Conservation (phyloP, 2,888 invertebrate species). For the Ophion slaviceki region DNA sequence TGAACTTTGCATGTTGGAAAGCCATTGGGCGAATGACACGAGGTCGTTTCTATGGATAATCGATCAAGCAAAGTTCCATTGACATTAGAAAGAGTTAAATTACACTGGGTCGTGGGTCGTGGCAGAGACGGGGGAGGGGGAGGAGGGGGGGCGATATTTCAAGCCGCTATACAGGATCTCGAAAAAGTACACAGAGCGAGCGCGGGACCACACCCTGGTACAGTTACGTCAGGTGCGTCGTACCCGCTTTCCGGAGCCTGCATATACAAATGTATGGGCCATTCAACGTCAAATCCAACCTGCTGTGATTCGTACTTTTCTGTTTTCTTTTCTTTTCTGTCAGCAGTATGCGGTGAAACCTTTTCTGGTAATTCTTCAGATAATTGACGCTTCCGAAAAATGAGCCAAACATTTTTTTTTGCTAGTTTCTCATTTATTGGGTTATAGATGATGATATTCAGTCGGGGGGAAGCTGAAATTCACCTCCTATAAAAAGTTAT, state of each 20-base stretch:
- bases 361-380: no score
- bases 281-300: not conserved
- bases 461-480: no score
- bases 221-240: slow-evolving; percentile 54
- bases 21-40: slow-evolving; percentile 26
- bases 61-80: slow-evolving; percentile 59
- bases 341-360: no score
- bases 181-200: slow-evolving; percentile 23
- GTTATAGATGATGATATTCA: no score
- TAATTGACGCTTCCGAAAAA: no score
- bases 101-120: slow-evolving; percentile 17
- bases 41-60: slow-evolving; percentile 65
- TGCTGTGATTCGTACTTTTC: not conserved
- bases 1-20: slow-evolving; percentile 34
- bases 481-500: no score
- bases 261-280: slow-evolving; percentile 24
- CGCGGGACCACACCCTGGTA: slow-evolving; percentile 55
- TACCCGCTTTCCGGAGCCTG: slow-evolving; percentile 22
- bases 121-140: not conserved
- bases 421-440: no score
- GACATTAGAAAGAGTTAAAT: slow-evolving; percentile 37
- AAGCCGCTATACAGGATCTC: slow-evolving; percentile 37
- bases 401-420: no score
- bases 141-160: not conserved
- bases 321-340: not conserved